Percentiles rank a stretch among this genome's conserved stretches.
Conservation (phyloP, 2,888 invertebrate species). For the Thera obeliscata region DNA sequence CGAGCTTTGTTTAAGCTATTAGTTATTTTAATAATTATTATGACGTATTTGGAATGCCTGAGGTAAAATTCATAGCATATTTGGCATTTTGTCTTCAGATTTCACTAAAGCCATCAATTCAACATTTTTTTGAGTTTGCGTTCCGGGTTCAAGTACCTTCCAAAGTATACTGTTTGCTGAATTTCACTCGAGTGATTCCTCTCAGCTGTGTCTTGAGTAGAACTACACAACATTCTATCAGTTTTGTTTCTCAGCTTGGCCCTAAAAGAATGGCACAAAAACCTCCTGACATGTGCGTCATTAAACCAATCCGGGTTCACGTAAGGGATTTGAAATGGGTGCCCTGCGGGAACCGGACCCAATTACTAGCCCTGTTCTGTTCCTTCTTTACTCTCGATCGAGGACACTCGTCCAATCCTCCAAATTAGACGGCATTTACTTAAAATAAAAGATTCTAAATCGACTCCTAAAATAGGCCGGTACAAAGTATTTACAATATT, state of each 20-base stretch:
- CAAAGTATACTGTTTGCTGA: too few relatives aligned
- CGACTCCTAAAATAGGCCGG: constrained; percentile 14
- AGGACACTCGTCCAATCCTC: constrained; percentile 36
- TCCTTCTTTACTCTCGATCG: constrained; percentile 53
- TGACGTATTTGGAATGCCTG: too few relatives aligned
- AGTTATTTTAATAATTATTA: too few relatives aligned
- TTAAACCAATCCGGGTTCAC: constrained; percentile 68
- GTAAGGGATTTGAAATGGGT: constrained; percentile 68
- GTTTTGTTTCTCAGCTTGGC: constrained; percentile 31
- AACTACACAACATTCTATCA: constrained; percentile 2
- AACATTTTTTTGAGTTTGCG: too few relatives aligned
- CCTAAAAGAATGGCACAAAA: constrained; percentile 60
- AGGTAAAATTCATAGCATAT: too few relatives aligned
- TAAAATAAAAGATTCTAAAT: constrained; percentile 29
- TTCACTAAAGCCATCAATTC: too few relatives aligned
- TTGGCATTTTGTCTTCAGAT: too few relatives aligned
- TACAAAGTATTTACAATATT: constrained; percentile 9
- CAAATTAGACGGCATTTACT: constrained; percentile 38
- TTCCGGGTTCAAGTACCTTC: too few relatives aligned
- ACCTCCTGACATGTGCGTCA: constrained; percentile 66
- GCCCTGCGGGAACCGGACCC: constrained; percentile 64
- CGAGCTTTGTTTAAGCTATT: too few relatives aligned
- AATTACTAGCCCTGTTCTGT: constrained; percentile 67
- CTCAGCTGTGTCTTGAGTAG: background rate
- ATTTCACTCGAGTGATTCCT: too few relatives aligned